Evolutionary conservation across 2,113 vertebrate species (phyloP).

Genomic region (Halcyon malimbica): DNA sequence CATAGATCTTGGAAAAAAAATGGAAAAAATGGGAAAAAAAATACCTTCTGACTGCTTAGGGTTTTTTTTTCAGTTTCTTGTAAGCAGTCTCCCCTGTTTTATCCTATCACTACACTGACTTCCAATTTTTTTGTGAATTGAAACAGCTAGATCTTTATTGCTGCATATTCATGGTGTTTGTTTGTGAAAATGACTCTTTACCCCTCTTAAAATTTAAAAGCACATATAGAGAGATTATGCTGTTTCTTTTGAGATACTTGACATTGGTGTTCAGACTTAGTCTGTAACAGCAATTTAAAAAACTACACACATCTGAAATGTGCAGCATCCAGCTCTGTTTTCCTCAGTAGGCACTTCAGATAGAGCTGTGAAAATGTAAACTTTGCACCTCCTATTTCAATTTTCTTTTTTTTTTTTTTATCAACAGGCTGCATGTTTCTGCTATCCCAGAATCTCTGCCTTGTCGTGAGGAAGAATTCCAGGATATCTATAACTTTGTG

Average conservation of each 20-base stretch:
- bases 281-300: neutral
- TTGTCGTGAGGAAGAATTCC: constrained; percentile 95
- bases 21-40: too few species aligned
- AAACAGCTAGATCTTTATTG: neutral
- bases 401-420: neutral
- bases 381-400: neutral
- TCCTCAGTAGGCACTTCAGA: neutral
- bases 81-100: neutral
- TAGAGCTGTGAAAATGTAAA: neutral
- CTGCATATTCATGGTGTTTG: neutral
- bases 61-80: neutral
- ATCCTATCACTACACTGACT: neutral
- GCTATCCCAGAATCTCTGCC: constrained; percentile 91
- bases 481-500: constrained; percentile 95
- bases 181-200: neutral
- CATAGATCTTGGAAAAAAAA: fast-evolving
- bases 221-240: neutral
- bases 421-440: constrained; percentile 89
- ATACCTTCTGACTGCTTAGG: neutral
- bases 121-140: neutral
- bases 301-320: neutral
- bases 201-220: neutral
- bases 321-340: neutral
- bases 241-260: neutral
- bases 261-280: neutral